phyloP scores from a whole-genome alignment of 2,113 vertebrate genomes.

The Theropithecus gelada region DNA sequence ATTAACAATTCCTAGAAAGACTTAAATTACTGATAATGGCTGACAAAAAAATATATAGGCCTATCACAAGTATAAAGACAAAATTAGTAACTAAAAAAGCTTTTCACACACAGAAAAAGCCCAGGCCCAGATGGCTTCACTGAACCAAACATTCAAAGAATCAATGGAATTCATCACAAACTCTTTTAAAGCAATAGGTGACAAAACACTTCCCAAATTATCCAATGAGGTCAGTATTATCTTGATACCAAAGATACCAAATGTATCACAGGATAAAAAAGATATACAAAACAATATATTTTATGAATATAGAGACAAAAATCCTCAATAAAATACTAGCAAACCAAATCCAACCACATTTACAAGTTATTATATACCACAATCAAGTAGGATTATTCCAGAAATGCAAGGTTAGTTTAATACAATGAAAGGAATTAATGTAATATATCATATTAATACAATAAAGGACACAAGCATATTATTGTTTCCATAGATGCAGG shows the following conservation, averaged over 20 bases:
- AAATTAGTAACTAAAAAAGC: neutral
- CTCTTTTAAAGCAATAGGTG: neutral
- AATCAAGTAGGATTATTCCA: neutral
- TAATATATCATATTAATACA: neutral
- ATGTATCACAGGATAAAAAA: neutral
- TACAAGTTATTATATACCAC: neutral
- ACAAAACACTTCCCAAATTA: neutral
- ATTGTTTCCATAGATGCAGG: neutral
- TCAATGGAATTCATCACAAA: neutral
- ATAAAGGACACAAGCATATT: neutral
- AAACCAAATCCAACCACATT: neutral
- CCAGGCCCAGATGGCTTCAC: neutral
- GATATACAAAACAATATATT: neutral
- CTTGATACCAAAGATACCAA: neutral
- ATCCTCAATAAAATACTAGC: neutral
- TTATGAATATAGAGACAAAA: neutral
- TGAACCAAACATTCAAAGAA: neutral
- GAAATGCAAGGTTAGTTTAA: neutral
- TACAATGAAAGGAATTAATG: neutral
- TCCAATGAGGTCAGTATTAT: neutral
- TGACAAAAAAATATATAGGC: neutral
- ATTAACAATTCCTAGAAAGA: neutral
- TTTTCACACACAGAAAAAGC: neutral
- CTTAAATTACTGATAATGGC: neutral
- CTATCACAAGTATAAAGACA: neutral